Evolutionary conservation across 1,140 invertebrate species (phyloP), one percentile per base, ranked within the genome.

Genomic region (Physella acuta): DNA sequence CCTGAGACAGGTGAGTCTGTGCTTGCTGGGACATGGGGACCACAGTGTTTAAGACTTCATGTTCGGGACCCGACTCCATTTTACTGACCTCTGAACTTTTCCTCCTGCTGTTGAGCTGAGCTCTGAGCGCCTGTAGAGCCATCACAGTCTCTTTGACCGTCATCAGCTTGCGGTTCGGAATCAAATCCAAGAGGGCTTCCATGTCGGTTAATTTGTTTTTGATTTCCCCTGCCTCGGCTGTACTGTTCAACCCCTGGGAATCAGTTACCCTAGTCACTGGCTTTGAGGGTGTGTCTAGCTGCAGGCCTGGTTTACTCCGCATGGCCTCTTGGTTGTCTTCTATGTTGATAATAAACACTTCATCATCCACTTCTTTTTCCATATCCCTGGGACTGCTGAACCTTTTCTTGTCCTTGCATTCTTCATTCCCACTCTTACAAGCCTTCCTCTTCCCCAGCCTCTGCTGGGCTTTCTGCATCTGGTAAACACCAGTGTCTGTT

Each of bases 281-380:
- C n/a, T n/a, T n/a, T n/a, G n/a, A n/a, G 8, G 8, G 8, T 44
- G 8, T 44, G 20, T 44, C 39, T 11, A 8, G 20, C 39, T 44
- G 39, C 39, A 44, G 8, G 39, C 39, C 39, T n/a, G n/a, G n/a
- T n/a, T n/a, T n/a, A n/a, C n/a, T n/a, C n/a, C n/a, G n/a, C n/a
- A n/a, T n/a, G n/a, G n/a, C n/a, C n/a, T n/a, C n/a, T n/a, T n/a
- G n/a, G n/a, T n/a, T n/a, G 20, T 64, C 51, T 53, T 52, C 62
- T 8, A 51, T 34, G 28, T 64, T 64, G n/a, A 64, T 44, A 36
- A 64, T 64, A 64, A 64, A 64, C 16, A 64, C 62, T 34, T 64
- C 62, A 53, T 64, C 62, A 31, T 64, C 62, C 34, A 16, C 26
- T 14, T 31, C 30, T 28, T 63, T 24, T 2, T 64, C 37, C 49